Percentiles rank a stretch among this genome's conserved stretches.
These are phyloP conservation scores for Sycobia sp. DNA, from an alignment of 1,140 invertebrate species.

Conservation along the genomic window DNA sequence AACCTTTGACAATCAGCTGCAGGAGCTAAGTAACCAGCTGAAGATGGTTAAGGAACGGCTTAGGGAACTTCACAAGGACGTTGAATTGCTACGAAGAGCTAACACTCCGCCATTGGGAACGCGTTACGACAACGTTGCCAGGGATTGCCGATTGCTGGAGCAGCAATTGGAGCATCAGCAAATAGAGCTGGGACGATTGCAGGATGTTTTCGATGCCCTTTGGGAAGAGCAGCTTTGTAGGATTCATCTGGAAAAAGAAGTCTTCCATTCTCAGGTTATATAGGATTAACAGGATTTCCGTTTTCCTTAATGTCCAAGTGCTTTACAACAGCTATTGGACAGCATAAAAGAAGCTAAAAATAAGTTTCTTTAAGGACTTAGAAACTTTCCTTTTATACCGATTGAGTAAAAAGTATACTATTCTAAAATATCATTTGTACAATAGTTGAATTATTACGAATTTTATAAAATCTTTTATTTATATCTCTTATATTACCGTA, in stretches of 20 bases:
- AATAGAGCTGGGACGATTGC: constrained; percentile 68
- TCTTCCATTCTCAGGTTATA: constrained; percentile 67
- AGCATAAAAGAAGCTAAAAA: too few species aligned
- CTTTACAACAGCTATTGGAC: too few species aligned
- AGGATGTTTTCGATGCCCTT: constrained; percentile 66
- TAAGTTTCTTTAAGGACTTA: too few species aligned
- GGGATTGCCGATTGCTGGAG: constrained; percentile 69
- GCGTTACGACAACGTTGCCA: constrained; percentile 65
- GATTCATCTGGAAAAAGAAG: constrained; percentile 72
- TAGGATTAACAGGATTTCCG: too few species aligned
- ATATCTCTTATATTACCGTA: too few species aligned
- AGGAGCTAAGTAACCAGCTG: constrained; percentile 69
- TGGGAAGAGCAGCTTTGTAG: constrained; percentile 76
- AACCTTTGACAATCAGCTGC: constrained; percentile 69
- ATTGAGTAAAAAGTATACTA: too few species aligned
- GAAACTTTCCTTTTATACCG: too few species aligned
- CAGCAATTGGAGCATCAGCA: constrained; percentile 70
- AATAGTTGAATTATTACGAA: too few species aligned
- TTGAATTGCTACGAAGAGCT: constrained; percentile 63
- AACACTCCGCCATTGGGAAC: constrained; percentile 65
- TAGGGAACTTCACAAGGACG: constrained; percentile 68
- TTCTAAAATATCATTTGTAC: too few species aligned
- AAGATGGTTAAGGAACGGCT: constrained; percentile 69
- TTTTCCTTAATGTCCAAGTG: too few species aligned
- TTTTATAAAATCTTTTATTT: too few species aligned